Evolutionary conservation across 2,113 vertebrate genomes (phyloP).

Genomic region (Dromas ardeola): DNA sequence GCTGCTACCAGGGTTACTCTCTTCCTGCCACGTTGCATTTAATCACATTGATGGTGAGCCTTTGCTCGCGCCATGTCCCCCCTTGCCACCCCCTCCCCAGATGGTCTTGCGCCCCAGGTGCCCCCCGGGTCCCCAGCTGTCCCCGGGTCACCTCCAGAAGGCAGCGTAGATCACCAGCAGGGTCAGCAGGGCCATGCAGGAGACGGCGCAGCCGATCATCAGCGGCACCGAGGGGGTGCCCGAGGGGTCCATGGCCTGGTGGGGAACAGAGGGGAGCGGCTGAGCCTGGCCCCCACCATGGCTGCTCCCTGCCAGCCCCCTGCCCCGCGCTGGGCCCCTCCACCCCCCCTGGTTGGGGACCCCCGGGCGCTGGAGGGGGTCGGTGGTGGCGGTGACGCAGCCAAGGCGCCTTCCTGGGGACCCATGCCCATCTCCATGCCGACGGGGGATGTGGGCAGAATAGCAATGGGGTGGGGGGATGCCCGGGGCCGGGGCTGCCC

Average conservation of each 20-base stretch:
- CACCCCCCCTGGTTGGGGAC: rapidly evolving
- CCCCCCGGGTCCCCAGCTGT: not conserved
- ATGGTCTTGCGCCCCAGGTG: rapidly evolving
- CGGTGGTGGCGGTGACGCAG: not conserved
- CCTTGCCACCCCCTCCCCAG: not conserved
- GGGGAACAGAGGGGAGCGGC: rapidly evolving
- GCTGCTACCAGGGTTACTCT: not conserved
- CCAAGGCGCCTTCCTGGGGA: conserved; percentile 20
- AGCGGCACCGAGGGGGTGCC: conserved; percentile 91
- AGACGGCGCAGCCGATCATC: conserved; percentile 95
- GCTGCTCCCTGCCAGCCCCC: not conserved
- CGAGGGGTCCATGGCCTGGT: conserved; percentile 89
- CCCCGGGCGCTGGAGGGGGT: rapidly evolving
- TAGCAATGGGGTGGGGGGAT: not conserved
- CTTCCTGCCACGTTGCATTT: not conserved
- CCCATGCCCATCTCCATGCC: conserved; percentile 65
- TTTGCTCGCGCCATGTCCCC: rapidly evolving
- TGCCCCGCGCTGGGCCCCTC: not conserved
- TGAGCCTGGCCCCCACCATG: rapidly evolving
- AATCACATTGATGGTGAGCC: rapidly evolving
- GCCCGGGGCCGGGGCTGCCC: not conserved
- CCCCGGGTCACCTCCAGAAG: conserved; percentile 89
- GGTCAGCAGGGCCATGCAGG: conserved; percentile 93
- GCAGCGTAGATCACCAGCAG: conserved; percentile 94
- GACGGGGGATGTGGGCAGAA: not conserved